Evolutionary conservation across 2,797 vertebrate species (phyloP).

Genomic region (Bradypodion pumilum): DNA sequence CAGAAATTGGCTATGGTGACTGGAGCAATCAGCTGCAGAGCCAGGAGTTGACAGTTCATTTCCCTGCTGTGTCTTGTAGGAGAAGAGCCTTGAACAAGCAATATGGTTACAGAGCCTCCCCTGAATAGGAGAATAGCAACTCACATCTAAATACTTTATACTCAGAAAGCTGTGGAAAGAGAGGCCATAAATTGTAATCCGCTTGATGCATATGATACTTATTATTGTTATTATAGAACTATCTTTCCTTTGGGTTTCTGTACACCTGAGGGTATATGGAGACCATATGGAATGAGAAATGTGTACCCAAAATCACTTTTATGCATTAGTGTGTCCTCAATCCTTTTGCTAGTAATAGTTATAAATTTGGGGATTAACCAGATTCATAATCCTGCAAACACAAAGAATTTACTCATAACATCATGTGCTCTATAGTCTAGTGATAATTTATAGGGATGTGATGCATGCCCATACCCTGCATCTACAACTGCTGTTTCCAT

Average conservation of each 20-base stretch:
- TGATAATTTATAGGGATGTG: not conserved
- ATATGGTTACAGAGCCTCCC: no score
- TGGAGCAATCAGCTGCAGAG: no score
- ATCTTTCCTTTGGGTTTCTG: not conserved
- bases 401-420: not conserved
- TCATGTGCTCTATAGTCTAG: no score
- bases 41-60: no score
- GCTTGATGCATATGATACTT: no score
- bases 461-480: not conserved
- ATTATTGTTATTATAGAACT: not conserved
- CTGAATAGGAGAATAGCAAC: no score
- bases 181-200: no score
- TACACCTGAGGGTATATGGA: not conserved
- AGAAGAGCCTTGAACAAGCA: no score
- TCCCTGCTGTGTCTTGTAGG: no score
- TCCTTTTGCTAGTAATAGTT: not conserved
- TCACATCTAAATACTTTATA: no score
- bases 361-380: not conserved
- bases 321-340: not conserved
- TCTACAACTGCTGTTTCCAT: not conserved
- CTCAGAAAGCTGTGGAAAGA: no score
- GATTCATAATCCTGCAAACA: not conserved
- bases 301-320: not conserved
- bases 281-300: not conserved
- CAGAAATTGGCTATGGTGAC: no score